Evolutionary conservation across 2,888 invertebrate species (phyloP).

Genomic region (Parascotia fuliginaria): DNA sequence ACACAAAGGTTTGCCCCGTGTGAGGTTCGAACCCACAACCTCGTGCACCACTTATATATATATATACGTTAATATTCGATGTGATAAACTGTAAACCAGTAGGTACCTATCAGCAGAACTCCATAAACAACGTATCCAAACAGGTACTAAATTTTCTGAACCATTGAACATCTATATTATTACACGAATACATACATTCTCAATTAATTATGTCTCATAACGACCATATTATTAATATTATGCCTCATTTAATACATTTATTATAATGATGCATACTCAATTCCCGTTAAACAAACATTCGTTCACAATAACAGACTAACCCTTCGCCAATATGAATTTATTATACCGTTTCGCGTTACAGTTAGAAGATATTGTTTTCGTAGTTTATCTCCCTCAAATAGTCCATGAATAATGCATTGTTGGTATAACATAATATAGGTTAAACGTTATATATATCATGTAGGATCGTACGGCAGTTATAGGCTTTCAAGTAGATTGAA

Average conservation of each 20-base stretch:
- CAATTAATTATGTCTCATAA: neutral
- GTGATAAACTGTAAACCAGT: no score
- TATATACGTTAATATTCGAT: no score
- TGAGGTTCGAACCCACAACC: no score
- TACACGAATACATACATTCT: neutral
- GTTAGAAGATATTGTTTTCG: constrained; percentile 47
- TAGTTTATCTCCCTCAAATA: constrained; percentile 52
- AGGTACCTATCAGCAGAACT: no score
- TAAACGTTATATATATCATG: constrained; percentile 48
- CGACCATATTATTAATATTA: constrained; percentile 4
- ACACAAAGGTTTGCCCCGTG: no score
- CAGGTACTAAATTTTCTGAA: neutral
- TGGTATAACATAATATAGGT: constrained; percentile 52
- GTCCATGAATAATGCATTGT: constrained; percentile 70
- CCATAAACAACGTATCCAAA: neutral
- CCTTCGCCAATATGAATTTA: constrained; percentile 49
- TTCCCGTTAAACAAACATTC: constrained; percentile 36
- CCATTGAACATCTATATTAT: neutral
- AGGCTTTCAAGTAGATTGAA: constrained; percentile 75
- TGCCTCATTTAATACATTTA: constrained; percentile 4
- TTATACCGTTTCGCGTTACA: constrained; percentile 36
- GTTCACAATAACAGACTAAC: constrained; percentile 44
- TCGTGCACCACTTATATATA: no score
- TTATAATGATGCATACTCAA: constrained; percentile 19
- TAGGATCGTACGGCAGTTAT: constrained; percentile 39